phyloP scores from a whole-genome alignment of 1,140 invertebrate species.

The Sycophila sp. region DNA sequence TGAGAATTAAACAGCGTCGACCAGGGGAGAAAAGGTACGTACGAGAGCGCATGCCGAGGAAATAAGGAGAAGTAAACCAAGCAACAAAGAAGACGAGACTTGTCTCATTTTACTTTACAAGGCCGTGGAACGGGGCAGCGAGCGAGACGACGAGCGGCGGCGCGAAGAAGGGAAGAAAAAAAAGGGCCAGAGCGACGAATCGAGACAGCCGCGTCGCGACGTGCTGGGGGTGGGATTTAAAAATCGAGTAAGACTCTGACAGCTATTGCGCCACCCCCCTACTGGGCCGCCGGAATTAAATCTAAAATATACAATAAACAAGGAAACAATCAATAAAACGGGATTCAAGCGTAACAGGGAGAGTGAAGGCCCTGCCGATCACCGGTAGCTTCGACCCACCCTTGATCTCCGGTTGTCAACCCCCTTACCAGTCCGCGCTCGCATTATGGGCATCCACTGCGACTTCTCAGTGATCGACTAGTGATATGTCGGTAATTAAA shows the following conservation, averaged over 20 bases:
- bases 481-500: conserved; percentile 67
- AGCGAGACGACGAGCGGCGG: not conserved
- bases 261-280: conserved; percentile 60
- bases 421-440: conserved; percentile 1
- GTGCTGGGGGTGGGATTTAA: conserved; percentile 56
- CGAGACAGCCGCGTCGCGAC: not conserved
- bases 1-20: conserved; percentile 6
- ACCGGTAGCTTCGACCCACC: too few relatives aligned
- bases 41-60: not conserved
- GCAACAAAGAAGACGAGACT: conserved; percentile 43
- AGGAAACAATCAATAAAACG: conserved; percentile 64
- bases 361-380: conserved; percentile 31
- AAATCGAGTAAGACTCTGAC: conserved; percentile 63
- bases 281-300: conserved; percentile 59
- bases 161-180: not conserved
- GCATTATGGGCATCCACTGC: conserved; percentile 39
- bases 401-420: too few relatives aligned
- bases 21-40: too few relatives aligned
- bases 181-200: not conserved
- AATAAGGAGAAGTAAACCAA: not conserved
- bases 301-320: conserved; percentile 68
- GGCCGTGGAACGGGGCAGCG: conserved; percentile 31
- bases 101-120: conserved; percentile 65
- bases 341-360: conserved; percentile 2
- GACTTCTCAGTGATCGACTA: conserved; percentile 43